Evolutionary conservation across 2,113 vertebrate species (phyloP).

Genomic region (Ctenomys sociabilis): DNA sequence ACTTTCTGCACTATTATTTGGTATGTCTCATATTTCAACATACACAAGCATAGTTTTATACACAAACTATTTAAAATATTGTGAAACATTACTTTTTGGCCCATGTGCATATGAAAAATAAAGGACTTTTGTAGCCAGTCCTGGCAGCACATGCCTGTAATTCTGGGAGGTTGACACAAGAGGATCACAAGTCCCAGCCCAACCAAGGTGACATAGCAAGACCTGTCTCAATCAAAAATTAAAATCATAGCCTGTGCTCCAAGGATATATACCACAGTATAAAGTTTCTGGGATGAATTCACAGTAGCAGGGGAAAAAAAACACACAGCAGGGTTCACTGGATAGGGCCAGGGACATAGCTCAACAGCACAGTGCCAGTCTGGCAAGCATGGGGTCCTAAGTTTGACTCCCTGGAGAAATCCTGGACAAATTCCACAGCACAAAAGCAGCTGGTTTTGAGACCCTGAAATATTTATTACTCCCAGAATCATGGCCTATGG

Average conservation of each 20-base stretch:
- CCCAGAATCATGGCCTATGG: neutral
- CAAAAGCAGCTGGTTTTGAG: neutral
- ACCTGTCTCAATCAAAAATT: neutral
- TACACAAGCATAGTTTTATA: neutral
- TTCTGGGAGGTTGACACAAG: neutral
- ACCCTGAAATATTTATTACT: neutral
- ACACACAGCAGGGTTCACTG: neutral
- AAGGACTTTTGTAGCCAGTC: neutral
- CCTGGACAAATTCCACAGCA: neutral
- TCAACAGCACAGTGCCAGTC: no score
- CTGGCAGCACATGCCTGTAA: neutral
- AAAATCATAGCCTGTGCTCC: neutral
- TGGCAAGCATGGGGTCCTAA: neutral
- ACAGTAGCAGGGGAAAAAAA: neutral
- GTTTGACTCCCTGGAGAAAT: neutral
- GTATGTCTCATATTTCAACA: neutral
- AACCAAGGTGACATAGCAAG: neutral
- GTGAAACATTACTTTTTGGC: neutral
- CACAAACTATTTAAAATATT: neutral
- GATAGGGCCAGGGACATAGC: neutral
- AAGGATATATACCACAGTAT: neutral
- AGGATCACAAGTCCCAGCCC: neutral
- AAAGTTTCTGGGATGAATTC: neutral
- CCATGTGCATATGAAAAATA: neutral
- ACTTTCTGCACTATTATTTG: neutral